Conservation (phyloP, 2,888 invertebrate genomes). For the Lasioglossum oenotherae region DNA sequence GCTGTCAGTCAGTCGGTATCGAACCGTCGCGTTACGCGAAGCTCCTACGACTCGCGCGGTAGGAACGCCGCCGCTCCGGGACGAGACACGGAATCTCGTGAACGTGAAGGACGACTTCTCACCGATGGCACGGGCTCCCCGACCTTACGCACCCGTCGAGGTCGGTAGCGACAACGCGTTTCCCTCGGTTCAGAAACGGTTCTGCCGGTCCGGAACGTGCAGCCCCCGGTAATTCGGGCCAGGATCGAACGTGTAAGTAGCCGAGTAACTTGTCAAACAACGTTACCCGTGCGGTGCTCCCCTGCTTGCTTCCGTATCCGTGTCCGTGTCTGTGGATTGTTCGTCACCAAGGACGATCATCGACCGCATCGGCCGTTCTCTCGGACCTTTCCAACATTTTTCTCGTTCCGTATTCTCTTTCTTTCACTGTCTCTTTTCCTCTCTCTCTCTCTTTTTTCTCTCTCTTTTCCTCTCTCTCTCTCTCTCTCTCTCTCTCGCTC, state of each 20-base stretch:
- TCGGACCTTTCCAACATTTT: neutral
- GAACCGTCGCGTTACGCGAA: constrained; percentile 76
- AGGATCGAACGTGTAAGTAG: constrained; percentile 55
- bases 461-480: neutral
- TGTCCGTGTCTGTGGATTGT: neutral
- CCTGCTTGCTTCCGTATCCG: neutral
- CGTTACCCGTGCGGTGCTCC: constrained; percentile 1
- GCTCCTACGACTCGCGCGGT: constrained; percentile 56
- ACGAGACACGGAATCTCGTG: constrained; percentile 57
- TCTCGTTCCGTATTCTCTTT: neutral
- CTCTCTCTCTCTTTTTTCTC: no score
- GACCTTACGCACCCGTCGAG: constrained; percentile 59
- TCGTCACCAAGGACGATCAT: neutral
- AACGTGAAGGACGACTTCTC: constrained; percentile 49
- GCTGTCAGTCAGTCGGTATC: constrained; percentile 82
- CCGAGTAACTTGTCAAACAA: constrained; percentile 23
- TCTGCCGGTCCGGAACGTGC: constrained; percentile 48
- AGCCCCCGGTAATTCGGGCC: constrained; percentile 54
- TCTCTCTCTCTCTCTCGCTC: neutral
- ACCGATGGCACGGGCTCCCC: constrained; percentile 64
- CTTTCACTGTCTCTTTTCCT: neutral
- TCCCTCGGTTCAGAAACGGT: constrained; percentile 42
- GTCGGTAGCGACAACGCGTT: constrained; percentile 48
- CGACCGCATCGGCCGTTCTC: neutral
- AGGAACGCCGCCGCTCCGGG: constrained; percentile 37